Conservation (phyloP, 2,797 vertebrate genomes). For the Syndactyla subalaris region DNA sequence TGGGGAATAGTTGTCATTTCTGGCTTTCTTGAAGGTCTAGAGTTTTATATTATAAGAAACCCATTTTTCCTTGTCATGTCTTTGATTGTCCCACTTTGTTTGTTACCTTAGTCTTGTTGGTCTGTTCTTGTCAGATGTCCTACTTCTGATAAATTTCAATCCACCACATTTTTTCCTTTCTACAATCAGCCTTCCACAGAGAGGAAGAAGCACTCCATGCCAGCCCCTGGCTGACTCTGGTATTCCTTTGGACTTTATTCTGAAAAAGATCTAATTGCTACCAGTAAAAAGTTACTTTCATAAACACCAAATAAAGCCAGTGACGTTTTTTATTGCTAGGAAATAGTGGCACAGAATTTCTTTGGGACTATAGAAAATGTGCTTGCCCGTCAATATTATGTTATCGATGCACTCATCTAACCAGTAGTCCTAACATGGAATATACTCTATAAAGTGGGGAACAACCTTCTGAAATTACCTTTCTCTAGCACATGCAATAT, state of each 20-base stretch:
- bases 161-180: background rate
- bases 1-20: conserved; percentile 76
- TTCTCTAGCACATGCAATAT: background rate
- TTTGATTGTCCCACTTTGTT: background rate
- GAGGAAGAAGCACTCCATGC: background rate
- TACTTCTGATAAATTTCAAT: background rate
- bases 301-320: background rate
- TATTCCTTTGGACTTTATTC: background rate
- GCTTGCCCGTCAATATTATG: background rate
- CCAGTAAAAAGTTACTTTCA: background rate
- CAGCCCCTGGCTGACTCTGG: background rate
- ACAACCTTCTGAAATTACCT: background rate
- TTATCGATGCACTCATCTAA: background rate
- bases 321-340: background rate
- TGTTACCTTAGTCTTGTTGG: background rate
- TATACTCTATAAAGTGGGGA: background rate
- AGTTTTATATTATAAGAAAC: conserved; percentile 39
- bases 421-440: background rate
- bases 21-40: conserved; percentile 65
- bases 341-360: background rate
- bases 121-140: background rate
- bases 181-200: background rate
- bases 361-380: background rate
- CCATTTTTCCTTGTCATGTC: background rate
- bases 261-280: background rate